Base-by-base conservation (phyloP, 92 coral and sea anemone species). In the Heteractis magnifica region DNA sequence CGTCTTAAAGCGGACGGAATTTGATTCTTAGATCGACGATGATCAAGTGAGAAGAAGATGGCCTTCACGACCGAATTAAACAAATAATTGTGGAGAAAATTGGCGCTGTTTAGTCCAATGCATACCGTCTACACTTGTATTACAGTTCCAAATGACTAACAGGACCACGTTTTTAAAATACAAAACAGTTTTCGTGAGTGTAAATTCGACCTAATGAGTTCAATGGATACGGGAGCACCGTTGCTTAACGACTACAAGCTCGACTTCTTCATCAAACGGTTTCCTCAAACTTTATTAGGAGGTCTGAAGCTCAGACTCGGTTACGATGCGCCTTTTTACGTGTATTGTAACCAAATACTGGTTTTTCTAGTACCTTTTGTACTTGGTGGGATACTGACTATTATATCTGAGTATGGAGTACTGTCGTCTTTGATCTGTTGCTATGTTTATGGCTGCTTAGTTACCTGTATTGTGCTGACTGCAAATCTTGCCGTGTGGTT, bases 191-290 rank as follows among this genome's bases (percentile, higher is more conserved):
- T n/a, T 20, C 49, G 73, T 6, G 26, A 62, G 26, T 62, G 21
- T 6, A 58, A 12, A 58, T 64, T 64, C 10, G 26, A 64, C 55
- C 75, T 49, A 75, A 95, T 93, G 98, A 88, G 96, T 65, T 92
- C 95, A 13, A 85, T 86, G 88, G 96, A 92, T 55, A 87, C 93
- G 8, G 90, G 97, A 71, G 98, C 98, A 21, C 98, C 98, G 84
- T 88, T 96, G 58, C 82, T 96, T 70, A 96, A 96, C 90, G 98
- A 96, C 77, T 96, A 96, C 84, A 96, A 96, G 90, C 98, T 94
- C 18, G 94, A 94, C 64, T 96, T 96, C 92, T 94, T 96, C 90
- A 79, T 86, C 82, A 94, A 94, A 77, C 88, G 98, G 23, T 96
- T 94, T 71, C 96, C 94, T 4, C 98, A 94, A 58, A 94, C 98